These are phyloP conservation scores for Malacoraja senta DNA, from an alignment of 2,797 vertebrate genomes.

Conservation along the genomic window DNA sequence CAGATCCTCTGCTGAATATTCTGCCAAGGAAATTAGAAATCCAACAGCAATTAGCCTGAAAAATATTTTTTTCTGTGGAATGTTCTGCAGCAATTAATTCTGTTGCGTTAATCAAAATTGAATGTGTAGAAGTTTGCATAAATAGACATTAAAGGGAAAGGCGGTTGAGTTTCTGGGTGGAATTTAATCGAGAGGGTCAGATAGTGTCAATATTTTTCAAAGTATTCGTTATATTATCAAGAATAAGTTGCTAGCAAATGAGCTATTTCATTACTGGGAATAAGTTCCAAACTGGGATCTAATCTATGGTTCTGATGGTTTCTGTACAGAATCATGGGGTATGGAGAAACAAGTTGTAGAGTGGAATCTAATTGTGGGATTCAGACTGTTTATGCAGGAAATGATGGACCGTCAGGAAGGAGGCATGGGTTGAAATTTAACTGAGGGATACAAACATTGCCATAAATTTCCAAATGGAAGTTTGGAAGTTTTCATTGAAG, in stretches of 20 bases:
- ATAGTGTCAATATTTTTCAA: neutral
- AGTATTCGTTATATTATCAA: neutral
- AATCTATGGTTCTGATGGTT: neutral
- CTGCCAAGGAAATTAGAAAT: neutral
- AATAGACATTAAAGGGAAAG: neutral
- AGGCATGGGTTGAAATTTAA: neutral
- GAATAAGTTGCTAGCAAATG: neutral
- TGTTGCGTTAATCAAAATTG: neutral
- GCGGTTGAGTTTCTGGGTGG: neutral
- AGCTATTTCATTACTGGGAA: too few relatives aligned
- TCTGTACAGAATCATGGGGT: neutral
- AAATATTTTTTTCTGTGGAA: neutral
- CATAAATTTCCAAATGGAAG: neutral
- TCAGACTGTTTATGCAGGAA: neutral
- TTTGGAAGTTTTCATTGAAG: neutral
- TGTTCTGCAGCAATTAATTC: neutral
- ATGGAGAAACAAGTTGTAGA: neutral
- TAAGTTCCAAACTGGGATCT: neutral
- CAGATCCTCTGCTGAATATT: slow-evolving; percentile 11
- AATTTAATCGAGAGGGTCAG: neutral
- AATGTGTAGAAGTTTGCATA: neutral
- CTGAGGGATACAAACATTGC: neutral
- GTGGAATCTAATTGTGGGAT: neutral
- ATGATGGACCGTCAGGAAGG: neutral
- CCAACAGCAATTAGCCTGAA: neutral